Evolutionary conservation across 1,140 invertebrate genomes (phyloP).

Genomic region (Drosophila persimilis): DNA sequence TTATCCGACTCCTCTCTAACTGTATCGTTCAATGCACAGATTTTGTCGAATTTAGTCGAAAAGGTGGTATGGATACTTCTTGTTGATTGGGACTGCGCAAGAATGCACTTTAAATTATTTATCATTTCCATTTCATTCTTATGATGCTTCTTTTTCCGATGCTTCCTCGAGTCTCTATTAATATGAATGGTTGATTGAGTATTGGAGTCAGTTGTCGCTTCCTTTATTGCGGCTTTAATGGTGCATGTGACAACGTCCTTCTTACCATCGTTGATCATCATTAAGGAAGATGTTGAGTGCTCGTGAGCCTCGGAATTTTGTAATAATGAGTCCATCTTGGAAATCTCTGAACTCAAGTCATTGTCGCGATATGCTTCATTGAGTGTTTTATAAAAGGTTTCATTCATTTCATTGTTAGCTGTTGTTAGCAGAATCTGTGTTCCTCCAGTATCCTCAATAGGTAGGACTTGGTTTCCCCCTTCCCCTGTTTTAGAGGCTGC

Average conservation of each 20-base stretch:
- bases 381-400: conserved; percentile 94
- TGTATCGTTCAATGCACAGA: not conserved
- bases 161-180: conserved; percentile 45
- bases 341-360: conserved; percentile 69
- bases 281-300: conserved; percentile 69
- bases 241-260: conserved; percentile 79
- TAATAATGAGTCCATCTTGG: conserved; percentile 61
- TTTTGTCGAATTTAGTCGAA: not conserved
- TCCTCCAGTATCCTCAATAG: conserved; percentile 76
- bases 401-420: conserved; percentile 90
- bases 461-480: conserved; percentile 48
- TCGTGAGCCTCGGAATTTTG: conserved; percentile 52
- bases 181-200: conserved; percentile 28
- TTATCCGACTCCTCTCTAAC: too few relatives aligned
- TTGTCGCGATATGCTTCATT: conserved; percentile 94
- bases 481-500: conserved; percentile 64
- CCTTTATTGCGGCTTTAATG: conserved; percentile 11
- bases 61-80: not conserved
- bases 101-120: conserved; percentile 73
- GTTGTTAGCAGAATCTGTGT: conserved; percentile 13
- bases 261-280: conserved; percentile 90
- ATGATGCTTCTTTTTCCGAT: conserved; percentile 79
- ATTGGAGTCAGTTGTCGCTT: conserved; percentile 1
- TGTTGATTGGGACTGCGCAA: conserved; percentile 54
- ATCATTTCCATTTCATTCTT: conserved; percentile 81